These are phyloP conservation scores for Archips crataeganus DNA, from an alignment of 2,888 invertebrate genomes.

Conservation along the genomic window DNA sequence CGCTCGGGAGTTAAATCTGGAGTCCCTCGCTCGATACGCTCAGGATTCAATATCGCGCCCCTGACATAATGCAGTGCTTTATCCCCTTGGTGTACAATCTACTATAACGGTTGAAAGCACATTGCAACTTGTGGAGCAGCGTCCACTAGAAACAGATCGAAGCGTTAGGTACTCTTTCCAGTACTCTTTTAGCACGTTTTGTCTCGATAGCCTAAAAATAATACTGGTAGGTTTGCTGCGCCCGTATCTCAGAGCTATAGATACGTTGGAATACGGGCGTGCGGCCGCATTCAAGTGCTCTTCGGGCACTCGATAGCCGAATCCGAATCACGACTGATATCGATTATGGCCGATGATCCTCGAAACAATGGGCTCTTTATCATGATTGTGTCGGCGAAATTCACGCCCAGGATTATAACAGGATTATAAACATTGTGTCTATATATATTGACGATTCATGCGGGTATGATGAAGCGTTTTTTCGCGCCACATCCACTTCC, in stretches of 20 bases:
- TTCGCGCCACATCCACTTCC: not conserved
- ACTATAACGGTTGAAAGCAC: not conserved
- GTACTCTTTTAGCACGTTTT: constrained; percentile 7
- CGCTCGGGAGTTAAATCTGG: no score
- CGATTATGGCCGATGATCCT: constrained; percentile 61
- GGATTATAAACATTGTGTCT: constrained; percentile 29
- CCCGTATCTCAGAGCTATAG: constrained; percentile 55
- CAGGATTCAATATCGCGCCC: no score
- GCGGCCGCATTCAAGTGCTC: constrained; percentile 62
- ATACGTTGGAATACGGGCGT: constrained; percentile 58
- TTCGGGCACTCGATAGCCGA: constrained; percentile 69
- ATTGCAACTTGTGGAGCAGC: no score
- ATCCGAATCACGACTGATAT: constrained; percentile 69
- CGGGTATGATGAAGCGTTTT: not conserved
- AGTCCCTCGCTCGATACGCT: no score
- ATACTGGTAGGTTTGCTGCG: not conserved
- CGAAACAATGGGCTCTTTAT: constrained; percentile 62
- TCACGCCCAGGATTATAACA: constrained; percentile 36
- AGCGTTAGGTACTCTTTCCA: not conserved
- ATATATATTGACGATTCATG: constrained; percentile 15
- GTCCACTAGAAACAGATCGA: not conserved
- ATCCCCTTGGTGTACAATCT: no score
- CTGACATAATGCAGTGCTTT: no score
- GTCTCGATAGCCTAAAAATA: constrained; percentile 17
- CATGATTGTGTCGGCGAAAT: constrained; percentile 48